These are phyloP conservation scores for Lypha dubia DNA, from an alignment of 2,888 invertebrate genomes.

Conservation along the genomic window DNA sequence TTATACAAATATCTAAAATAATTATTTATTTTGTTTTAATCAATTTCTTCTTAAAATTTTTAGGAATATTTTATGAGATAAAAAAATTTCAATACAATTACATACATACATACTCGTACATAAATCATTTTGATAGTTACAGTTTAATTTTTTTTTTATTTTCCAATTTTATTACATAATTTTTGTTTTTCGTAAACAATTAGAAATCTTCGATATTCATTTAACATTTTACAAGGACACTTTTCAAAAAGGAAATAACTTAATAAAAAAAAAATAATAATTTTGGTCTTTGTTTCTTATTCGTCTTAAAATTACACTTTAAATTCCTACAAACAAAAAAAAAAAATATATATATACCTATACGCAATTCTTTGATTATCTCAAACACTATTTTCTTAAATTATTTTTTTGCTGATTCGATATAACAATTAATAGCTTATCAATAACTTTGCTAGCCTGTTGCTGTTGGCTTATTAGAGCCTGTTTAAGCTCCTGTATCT, in stretches of 20 bases:
- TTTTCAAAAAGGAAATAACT: constrained; percentile 26
- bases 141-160: not conserved
- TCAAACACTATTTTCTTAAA: constrained; percentile 80
- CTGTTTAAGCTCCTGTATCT: constrained; percentile 88
- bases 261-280: not conserved
- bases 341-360: not conserved
- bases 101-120: too few species aligned
- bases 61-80: constrained; percentile 23
- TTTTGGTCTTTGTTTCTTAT: not conserved
- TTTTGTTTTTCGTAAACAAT: constrained; percentile 7
- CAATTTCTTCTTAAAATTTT: not conserved
- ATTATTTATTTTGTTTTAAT: too few species aligned
- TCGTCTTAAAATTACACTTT: not conserved
- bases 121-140: not conserved
- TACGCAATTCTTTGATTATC: constrained; percentile 16
- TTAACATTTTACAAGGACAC: constrained; percentile 37
- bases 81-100: not conserved
- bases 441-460: constrained; percentile 83
- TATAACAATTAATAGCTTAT: constrained; percentile 82
- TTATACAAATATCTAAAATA: constrained; percentile 16
- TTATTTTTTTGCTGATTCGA: constrained; percentile 83
- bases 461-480: constrained; percentile 84
- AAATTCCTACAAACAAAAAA: constrained; percentile 17
- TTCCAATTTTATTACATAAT: not conserved
- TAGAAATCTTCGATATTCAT: not conserved